Evolutionary conservation across 2,797 vertebrate genomes (phyloP).

Genomic region (Cottoperca gobio): DNA sequence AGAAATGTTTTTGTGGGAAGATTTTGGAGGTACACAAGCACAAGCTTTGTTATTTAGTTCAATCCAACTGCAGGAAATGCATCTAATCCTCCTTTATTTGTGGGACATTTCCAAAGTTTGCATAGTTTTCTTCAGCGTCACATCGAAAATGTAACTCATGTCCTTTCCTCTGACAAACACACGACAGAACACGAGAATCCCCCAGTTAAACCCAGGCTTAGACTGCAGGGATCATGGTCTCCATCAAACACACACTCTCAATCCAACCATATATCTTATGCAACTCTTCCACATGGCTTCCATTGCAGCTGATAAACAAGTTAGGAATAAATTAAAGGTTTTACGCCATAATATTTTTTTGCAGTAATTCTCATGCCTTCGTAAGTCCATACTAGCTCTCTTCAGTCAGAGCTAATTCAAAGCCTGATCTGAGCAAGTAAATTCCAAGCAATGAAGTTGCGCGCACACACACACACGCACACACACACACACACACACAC

Average conservation of each 20-base stretch:
- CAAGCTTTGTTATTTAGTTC: constrained; percentile 23
- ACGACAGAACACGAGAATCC: constrained; percentile 28
- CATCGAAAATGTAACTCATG: background rate
- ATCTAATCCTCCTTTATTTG: constrained; percentile 10
- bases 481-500: constrained; percentile 24
- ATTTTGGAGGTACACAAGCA: too few species aligned
- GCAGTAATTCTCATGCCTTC: constrained; percentile 24
- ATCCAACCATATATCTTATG: constrained; percentile 24
- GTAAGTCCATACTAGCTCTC: constrained; percentile 12
- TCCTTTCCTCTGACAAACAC: constrained; percentile 36
- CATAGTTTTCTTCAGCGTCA: constrained; percentile 4
- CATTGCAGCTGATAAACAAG: constrained; percentile 54
- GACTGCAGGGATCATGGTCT: constrained; percentile 36
- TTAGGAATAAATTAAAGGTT: constrained; percentile 51
- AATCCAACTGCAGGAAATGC: constrained; percentile 4
- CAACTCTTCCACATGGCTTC: constrained; percentile 52
- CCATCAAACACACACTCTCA: constrained; percentile 30
- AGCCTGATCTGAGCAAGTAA: constrained; percentile 44
- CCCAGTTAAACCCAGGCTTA: constrained; percentile 46
- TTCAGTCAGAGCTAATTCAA: constrained; percentile 50
- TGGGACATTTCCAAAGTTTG: constrained; percentile 18
- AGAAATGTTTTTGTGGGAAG: background rate
- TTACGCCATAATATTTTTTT: constrained; percentile 24
- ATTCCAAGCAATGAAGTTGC: constrained; percentile 52
- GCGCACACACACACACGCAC: constrained; percentile 27